Conservation (phyloP, 2,113 vertebrate genomes). For the Pterocles orientalis region DNA sequence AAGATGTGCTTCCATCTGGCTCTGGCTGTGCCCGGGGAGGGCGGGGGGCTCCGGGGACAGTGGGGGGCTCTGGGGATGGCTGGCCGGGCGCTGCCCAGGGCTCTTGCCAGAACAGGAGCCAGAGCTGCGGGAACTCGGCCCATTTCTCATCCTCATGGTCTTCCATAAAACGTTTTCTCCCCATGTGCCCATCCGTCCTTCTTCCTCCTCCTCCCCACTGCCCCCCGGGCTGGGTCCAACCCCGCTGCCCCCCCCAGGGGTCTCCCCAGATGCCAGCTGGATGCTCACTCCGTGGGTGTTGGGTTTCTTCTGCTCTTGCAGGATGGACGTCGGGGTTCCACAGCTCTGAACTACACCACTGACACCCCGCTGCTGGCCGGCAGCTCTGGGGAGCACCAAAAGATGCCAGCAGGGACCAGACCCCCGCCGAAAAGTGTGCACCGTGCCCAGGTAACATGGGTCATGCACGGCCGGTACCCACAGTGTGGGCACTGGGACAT, state of each 20-base stretch:
- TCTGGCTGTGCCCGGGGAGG: neutral
- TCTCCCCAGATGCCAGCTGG: neutral
- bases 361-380: fast-evolving
- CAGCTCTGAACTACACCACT: neutral
- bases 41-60: neutral
- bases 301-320: neutral
- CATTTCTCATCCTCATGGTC: neutral
- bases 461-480: fast-evolving
- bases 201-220: neutral
- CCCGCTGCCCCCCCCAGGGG: neutral
- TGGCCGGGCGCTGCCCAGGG: neutral
- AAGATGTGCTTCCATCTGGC: slow-evolving; percentile 45
- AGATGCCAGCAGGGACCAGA: neutral
- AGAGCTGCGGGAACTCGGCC: fast-evolving
- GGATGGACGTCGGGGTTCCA: neutral
- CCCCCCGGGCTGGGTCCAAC: neutral
- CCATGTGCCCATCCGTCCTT: neutral
- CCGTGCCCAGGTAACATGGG: fast-evolving
- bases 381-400: neutral
- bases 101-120: neutral
- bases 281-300: fast-evolving
- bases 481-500: fast-evolving
- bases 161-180: neutral
- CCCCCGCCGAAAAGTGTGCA: fast-evolving
- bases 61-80: neutral